Percentiles rank a stretch among this genome's conserved stretches.
phyloP scores from a whole-genome alignment of 1,140 invertebrate species.

The Planococcus citri region DNA sequence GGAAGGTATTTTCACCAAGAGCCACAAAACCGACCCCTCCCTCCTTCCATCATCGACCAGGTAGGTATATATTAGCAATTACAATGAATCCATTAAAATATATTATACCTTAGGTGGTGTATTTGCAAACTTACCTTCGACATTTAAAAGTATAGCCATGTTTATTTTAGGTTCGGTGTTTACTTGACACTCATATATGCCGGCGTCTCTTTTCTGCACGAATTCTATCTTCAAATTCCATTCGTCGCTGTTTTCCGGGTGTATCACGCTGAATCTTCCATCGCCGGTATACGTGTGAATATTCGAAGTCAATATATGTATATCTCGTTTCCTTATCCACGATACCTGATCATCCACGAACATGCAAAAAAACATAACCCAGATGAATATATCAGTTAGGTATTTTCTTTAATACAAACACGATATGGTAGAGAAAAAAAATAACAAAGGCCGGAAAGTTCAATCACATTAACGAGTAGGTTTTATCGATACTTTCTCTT shows the following conservation, averaged over 20 bases:
- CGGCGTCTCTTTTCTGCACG: conserved; percentile 70
- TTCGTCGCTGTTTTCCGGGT: conserved; percentile 73
- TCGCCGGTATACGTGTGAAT: conserved; percentile 79
- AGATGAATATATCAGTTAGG: too few relatives aligned
- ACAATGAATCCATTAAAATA: background rate
- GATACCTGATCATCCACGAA: conserved; percentile 52
- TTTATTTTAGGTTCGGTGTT: conserved; percentile 41
- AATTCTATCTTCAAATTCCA: conserved; percentile 83
- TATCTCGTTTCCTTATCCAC: conserved; percentile 80
- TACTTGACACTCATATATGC: conserved; percentile 70
- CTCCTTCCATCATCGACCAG: too few relatives aligned
- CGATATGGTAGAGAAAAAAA: too few relatives aligned
- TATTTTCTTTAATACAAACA: background rate
- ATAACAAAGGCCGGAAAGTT: too few relatives aligned
- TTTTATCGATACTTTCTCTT: too few relatives aligned
- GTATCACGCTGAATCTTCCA: conserved; percentile 66
- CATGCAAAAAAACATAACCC: background rate
- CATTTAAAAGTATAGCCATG: conserved; percentile 30
- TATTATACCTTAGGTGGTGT: background rate
- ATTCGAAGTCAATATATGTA: conserved; percentile 77
- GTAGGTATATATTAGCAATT: background rate
- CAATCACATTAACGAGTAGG: too few relatives aligned
- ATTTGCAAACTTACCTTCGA: conserved; percentile 32
- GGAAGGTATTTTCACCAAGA: too few relatives aligned
- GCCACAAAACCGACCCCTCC: too few relatives aligned